Conservation (phyloP, 1,140 invertebrate species). For the Galleria mellonella region DNA sequence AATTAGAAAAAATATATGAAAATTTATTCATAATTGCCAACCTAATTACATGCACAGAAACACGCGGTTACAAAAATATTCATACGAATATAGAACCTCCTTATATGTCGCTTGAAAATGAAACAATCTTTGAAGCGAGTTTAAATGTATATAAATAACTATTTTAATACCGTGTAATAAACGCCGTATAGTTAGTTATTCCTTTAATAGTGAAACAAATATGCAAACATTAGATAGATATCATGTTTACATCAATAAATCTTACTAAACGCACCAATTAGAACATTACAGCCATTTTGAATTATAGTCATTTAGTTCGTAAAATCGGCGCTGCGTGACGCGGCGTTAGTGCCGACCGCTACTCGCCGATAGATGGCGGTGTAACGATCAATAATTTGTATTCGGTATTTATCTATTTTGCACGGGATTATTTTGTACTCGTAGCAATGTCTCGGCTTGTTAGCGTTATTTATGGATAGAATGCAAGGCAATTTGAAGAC, state of each 20-base stretch:
- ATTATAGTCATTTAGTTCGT: conserved; percentile 19
- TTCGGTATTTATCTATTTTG: no score
- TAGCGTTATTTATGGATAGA: background rate
- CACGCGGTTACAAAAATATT: no score
- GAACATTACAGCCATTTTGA: conserved; percentile 19
- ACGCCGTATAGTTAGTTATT: no score
- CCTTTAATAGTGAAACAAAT: conserved; percentile 8
- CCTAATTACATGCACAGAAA: no score
- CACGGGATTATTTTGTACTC: background rate
- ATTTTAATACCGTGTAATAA: no score
- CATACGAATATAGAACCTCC: no score
- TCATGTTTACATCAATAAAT: conserved; percentile 41
- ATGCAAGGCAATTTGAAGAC: no score
- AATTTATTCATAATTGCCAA: no score
- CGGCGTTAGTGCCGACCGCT: conserved; percentile 26
- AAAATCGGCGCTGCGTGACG: conserved; percentile 24
- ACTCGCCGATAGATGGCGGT: conserved; percentile 54
- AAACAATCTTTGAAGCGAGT: no score
- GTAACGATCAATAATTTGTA: conserved; percentile 17
- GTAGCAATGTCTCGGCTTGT: conserved; percentile 3
- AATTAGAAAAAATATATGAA: no score
- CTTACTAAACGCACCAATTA: conserved; percentile 45
- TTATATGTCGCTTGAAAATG: no score
- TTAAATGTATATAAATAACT: no score
- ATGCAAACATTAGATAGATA: conserved; percentile 12